Percentiles rank a stretch among this genome's conserved stretches.
Conservation (phyloP, 23 tunicate species). For the Styela plicata region DNA sequence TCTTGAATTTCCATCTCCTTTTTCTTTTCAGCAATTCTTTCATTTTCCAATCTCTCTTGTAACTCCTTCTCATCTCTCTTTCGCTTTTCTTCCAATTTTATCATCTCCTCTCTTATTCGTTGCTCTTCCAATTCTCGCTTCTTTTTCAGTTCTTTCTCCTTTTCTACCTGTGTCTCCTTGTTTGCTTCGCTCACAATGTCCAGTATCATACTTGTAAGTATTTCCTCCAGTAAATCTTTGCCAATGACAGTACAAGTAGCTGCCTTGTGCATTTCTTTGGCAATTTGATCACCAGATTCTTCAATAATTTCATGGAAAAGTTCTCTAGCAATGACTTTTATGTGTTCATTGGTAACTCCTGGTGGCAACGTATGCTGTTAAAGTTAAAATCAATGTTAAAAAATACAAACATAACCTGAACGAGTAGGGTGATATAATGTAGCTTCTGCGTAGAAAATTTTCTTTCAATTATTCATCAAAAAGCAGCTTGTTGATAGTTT, state of each 20-base stretch:
- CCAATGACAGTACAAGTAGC: neutral
- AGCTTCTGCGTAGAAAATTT: no score
- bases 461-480: no score
- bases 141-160: conserved; percentile 1
- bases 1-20: conserved; percentile 8
- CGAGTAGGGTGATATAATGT: no score
- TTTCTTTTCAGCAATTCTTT: conserved; percentile 10
- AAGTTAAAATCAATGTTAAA: neutral
- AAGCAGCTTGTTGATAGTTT: no score
- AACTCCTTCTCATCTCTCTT: conserved; percentile 11
- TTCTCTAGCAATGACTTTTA: conserved; percentile 45
- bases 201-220: neutral
- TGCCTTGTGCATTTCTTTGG: conserved; percentile 7
- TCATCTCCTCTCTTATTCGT: conserved; percentile 15
- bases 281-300: conserved; percentile 24
- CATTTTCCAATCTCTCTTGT: conserved; percentile 16
- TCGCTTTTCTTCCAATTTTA: conserved; percentile 23
- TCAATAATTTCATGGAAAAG: conserved; percentile 61
- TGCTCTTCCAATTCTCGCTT: conserved; percentile 31
- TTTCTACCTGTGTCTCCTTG: conserved; percentile 3
- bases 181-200: conserved; percentile 1
- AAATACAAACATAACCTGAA: neutral
- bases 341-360: conserved; percentile 8
- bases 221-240: conserved; percentile 16
- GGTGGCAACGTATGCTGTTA: neutral